These are phyloP conservation scores for Lampris megalopsis DNA, from an alignment of 2,113 vertebrate genomes.

Conservation along the genomic window DNA sequence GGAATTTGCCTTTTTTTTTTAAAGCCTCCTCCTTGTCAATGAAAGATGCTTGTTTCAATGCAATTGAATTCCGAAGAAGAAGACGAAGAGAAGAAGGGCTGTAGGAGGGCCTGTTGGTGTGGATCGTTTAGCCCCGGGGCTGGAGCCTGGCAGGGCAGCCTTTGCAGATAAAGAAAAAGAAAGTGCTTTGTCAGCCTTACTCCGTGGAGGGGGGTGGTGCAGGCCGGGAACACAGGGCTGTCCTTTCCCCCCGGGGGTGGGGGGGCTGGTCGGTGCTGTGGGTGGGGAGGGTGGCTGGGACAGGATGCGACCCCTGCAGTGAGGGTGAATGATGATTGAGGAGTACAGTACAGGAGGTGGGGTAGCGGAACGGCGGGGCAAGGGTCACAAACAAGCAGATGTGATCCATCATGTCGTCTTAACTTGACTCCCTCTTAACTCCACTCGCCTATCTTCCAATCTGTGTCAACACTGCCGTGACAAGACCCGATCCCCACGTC, in stretches of 20 bases:
- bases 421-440: conserved; percentile 29
- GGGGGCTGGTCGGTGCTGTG: conserved; percentile 46
- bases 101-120: not conserved
- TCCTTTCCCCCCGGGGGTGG: conserved; percentile 45
- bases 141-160: conserved; percentile 12
- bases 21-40: conserved; percentile 10
- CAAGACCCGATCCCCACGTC: too few species aligned
- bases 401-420: conserved; percentile 55
- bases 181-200: conserved; percentile 70
- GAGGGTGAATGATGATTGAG: conserved; percentile 67
- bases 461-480: too few species aligned
- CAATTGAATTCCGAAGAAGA: conserved; percentile 45
- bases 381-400: conserved; percentile 33
- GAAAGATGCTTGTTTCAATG: conserved; percentile 43
- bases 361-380: conserved; percentile 20
- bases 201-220: conserved; percentile 1
- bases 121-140: conserved; percentile 16
- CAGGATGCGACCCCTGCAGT: conserved; percentile 63
- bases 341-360: conserved; percentile 71
- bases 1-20: not conserved
- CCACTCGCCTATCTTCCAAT: too few species aligned
- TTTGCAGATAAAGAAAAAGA: conserved; percentile 51
- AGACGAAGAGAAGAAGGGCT: conserved; percentile 1
- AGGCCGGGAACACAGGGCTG: conserved; percentile 14
- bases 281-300: conserved; percentile 50